phyloP scores from a whole-genome alignment of 2,888 invertebrate species.

The Hirtodrosophila alboralis region DNA sequence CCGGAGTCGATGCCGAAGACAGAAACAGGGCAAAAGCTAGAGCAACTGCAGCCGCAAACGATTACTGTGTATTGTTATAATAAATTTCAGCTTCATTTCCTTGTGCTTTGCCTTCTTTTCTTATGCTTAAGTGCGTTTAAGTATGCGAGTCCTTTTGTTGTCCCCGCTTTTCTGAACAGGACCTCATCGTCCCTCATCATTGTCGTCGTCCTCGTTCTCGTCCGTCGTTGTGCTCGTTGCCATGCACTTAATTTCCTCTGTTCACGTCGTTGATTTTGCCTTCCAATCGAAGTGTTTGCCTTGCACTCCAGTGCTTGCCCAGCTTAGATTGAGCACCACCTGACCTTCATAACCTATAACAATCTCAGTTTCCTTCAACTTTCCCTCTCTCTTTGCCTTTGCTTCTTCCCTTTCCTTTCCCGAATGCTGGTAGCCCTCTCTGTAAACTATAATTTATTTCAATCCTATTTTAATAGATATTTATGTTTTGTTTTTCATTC shows the following conservation, averaged over 20 bases:
- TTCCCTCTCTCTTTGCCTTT: not conserved
- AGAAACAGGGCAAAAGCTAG: conserved; percentile 2
- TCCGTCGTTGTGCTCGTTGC: conserved; percentile 31
- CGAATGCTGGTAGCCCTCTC: conserved; percentile 11
- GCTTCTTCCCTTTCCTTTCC: not conserved
- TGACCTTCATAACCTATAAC: conserved; percentile 41
- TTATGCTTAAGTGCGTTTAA: conserved; percentile 62
- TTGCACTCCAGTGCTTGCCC: conserved; percentile 56
- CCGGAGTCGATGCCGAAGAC: not conserved
- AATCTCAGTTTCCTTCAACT: not conserved
- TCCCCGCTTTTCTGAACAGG: conserved; percentile 18
- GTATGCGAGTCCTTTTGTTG: conserved; percentile 64
- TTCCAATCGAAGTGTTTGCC: conserved; percentile 63
- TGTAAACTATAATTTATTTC: conserved; percentile 70
- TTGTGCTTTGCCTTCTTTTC: conserved; percentile 34
- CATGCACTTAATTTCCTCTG: conserved; percentile 71
- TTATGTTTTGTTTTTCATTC: conserved; percentile 63
- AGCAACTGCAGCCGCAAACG: conserved; percentile 40
- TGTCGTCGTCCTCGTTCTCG: conserved; percentile 3
- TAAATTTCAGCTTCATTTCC: conserved; percentile 74
- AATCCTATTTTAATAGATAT: conserved; percentile 72
- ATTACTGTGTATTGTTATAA: conserved; percentile 67
- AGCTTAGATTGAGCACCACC: conserved; percentile 32
- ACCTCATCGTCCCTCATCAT: conserved; percentile 12
- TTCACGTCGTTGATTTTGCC: conserved; percentile 63